Percentiles rank a stretch among this genome's conserved stretches.
Conservation (phyloP, 2,888 invertebrate genomes). For the Thecocarcelia acutangulata region DNA sequence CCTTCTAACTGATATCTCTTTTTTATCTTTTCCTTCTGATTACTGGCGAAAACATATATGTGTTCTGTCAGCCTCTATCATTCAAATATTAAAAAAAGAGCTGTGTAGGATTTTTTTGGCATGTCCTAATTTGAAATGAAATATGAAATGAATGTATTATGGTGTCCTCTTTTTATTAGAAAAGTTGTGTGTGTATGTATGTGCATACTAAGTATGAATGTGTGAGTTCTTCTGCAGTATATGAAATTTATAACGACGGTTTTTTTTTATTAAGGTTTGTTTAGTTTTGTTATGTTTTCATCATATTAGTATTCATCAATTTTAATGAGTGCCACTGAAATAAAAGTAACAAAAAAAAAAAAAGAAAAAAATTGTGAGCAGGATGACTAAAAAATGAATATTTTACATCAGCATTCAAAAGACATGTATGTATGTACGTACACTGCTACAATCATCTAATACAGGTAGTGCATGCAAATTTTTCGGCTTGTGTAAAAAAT, state of each 20-base stretch:
- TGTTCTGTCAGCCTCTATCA: conserved; percentile 51
- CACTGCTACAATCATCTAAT: conserved; percentile 6
- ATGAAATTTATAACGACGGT: conserved; percentile 59
- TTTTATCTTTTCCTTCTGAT: conserved; percentile 20
- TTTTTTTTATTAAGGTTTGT: conserved; percentile 60
- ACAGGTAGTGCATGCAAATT: conserved; percentile 27
- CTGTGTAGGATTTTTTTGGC: conserved; percentile 40
- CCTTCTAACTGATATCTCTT: conserved; percentile 7
- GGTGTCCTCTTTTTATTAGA: conserved; percentile 47
- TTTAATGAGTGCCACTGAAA: conserved; percentile 66
- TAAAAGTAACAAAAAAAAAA: conserved; percentile 21
- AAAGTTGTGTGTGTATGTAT: conserved; percentile 9
- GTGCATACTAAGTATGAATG: not conserved
- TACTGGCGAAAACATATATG: conserved; percentile 55
- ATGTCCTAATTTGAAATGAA: conserved; percentile 55
- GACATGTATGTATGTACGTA: not conserved
- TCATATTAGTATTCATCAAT: conserved; percentile 71
- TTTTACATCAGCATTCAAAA: conserved; percentile 51
- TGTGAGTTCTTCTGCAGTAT: conserved; percentile 14
- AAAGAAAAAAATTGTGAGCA: conserved; percentile 1
- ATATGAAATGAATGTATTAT: conserved; percentile 61
- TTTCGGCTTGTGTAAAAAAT: conserved; percentile 22
- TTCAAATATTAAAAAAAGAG: conserved; percentile 34
- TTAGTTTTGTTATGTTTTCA: conserved; percentile 71
- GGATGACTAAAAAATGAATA: conserved; percentile 45